Percentiles rank a stretch among this genome's conserved stretches.
These are phyloP conservation scores for Tachina lurida DNA, from an alignment of 2,888 invertebrate genomes.

Conservation along the genomic window DNA sequence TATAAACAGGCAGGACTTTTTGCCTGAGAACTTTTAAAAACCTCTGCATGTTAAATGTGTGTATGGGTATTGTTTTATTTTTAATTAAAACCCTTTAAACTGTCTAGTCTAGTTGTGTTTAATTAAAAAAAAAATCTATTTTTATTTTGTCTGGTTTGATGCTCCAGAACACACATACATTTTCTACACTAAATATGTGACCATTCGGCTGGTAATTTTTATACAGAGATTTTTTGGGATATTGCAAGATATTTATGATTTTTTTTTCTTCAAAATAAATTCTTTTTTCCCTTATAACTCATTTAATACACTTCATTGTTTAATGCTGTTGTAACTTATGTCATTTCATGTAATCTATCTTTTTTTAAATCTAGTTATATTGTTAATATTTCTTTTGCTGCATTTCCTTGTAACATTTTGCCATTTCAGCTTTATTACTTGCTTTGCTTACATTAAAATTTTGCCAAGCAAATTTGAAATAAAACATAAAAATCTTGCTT, in stretches of 20 bases:
- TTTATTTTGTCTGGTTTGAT: too few relatives aligned
- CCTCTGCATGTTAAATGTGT: too few relatives aligned
- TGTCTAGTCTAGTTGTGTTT: too few relatives aligned
- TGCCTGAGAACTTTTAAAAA: too few relatives aligned
- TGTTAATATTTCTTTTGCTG: not conserved
- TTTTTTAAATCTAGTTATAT: not conserved
- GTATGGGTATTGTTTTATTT: too few relatives aligned
- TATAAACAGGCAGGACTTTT: too few relatives aligned
- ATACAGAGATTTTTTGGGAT: too few relatives aligned
- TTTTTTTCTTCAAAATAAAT: not conserved
- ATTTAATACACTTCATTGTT: not conserved
- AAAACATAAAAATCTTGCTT: not conserved
- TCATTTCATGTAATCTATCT: not conserved
- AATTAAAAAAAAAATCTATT: too few relatives aligned
- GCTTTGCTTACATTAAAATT: conserved; percentile 16
- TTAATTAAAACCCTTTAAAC: too few relatives aligned
- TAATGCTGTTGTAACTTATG: not conserved
- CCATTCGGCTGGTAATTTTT: too few relatives aligned
- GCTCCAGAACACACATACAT: too few relatives aligned
- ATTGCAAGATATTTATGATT: not conserved
- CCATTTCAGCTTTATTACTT: not conserved
- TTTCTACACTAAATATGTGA: too few relatives aligned
- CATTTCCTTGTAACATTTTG: not conserved
- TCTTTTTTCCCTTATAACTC: not conserved
- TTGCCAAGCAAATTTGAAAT: conserved; percentile 13